Evolutionary conservation across 2,797 vertebrate genomes (phyloP).

Genomic region (Megaceryle alcyon): DNA sequence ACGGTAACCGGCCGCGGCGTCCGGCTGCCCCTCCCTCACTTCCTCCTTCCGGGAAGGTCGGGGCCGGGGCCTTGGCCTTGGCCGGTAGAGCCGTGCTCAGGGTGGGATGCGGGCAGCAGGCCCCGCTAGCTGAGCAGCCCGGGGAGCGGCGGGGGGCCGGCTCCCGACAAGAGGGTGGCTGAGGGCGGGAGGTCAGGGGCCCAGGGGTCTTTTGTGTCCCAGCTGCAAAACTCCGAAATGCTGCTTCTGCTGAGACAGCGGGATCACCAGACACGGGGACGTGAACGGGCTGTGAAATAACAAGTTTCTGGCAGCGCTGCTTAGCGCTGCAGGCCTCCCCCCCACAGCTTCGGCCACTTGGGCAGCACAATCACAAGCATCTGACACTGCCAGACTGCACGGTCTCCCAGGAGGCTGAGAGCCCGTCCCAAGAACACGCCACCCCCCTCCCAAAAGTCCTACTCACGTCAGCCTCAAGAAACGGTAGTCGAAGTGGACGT

Average conservation of each 20-base stretch:
- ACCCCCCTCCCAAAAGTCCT: not conserved
- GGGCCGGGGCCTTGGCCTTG: not conserved
- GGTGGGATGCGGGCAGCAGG: not conserved
- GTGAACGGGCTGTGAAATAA: not conserved
- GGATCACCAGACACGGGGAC: not conserved
- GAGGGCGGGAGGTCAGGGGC: not conserved
- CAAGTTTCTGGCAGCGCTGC: not conserved
- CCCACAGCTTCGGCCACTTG: fast-evolving
- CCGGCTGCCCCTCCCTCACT: too few relatives aligned
- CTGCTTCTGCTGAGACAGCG: not conserved
- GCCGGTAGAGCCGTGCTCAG: not conserved
- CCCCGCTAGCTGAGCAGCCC: not conserved
- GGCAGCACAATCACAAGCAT: not conserved
- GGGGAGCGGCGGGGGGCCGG: too few relatives aligned
- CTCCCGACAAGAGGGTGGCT: too few relatives aligned
- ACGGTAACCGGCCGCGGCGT: not conserved
- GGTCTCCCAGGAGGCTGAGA: not conserved
- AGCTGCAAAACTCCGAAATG: not conserved
- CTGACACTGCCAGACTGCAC: fast-evolving
- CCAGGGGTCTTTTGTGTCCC: not conserved
- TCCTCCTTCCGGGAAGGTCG: too few relatives aligned
- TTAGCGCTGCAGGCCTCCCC: not conserved
- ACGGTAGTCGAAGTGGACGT: slow-evolving; percentile 60
- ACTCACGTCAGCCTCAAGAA: slow-evolving; percentile 73
- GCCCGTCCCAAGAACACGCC: not conserved